Evolutionary conservation across 2,797 vertebrate genomes (phyloP).

Genomic region (Ptychobarbus kaznakovi): DNA sequence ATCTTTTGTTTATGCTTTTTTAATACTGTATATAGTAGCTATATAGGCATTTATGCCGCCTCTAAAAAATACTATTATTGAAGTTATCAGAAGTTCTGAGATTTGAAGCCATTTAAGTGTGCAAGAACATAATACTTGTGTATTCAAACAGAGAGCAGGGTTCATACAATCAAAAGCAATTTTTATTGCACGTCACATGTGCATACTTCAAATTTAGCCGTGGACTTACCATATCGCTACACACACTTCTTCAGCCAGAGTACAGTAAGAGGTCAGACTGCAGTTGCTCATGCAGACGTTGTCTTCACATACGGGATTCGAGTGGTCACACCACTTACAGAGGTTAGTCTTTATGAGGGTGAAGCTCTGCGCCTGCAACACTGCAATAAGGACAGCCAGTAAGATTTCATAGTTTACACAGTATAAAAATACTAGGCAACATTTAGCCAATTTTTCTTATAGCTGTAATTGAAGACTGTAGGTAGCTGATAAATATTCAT

Average conservation of each 20-base stretch:
- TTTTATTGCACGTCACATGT: neutral
- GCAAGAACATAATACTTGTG: neutral
- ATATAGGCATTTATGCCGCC: neutral
- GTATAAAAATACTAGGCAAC: neutral
- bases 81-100: neutral
- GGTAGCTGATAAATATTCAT: neutral
- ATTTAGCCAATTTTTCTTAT: neutral
- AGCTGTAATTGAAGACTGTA: neutral
- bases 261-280: conserved; percentile 85
- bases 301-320: conserved; percentile 79
- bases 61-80: neutral
- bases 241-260: conserved; percentile 83
- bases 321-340: conserved; percentile 88
- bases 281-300: conserved; percentile 87
- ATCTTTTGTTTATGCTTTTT: neutral
- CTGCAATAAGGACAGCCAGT: conserved; percentile 65
- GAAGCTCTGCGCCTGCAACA: conserved; percentile 65
- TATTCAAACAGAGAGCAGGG: neutral
- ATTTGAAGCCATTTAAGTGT: neutral
- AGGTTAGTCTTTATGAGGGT: conserved; percentile 83
- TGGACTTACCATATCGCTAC: conserved; percentile 84
- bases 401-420: neutral
- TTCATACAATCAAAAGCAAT: neutral
- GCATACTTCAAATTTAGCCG: conserved; percentile 16
- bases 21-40: neutral